Base-by-base conservation (phyloP, 2,113 vertebrate species). In the Platysteira castanea region DNA sequence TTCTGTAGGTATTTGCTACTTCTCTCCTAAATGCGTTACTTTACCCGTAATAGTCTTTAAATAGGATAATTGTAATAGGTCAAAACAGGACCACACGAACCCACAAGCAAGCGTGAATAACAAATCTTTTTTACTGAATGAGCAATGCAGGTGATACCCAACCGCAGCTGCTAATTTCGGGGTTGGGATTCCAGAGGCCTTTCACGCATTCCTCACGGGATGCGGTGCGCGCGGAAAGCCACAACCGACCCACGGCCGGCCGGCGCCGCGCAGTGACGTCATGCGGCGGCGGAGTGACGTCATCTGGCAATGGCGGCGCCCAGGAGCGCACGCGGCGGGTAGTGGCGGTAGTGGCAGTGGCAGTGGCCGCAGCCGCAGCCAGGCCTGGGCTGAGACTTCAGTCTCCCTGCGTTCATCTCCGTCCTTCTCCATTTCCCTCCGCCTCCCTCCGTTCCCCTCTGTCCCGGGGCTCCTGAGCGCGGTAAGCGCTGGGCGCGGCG, bases 361-460 rank as follows among this genome's bases (percentile, higher is more conserved):
- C n/a, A n/a, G n/a, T n/a, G n/a, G n/a, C n/a, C n/a, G n/a, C n/a
- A n/a, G n/a, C n/a, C n/a, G n/a, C 8, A 4, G 30, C 2, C 1
- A 17, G 24, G 3, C 15, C 7, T 4, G 10, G 9, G 11, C 3
- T 1, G 18, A 3, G 24, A 1, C 11, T 1, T 4, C 19, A 5
- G 39, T 12, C 12, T 6, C 22, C 3, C 20, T 52, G 9, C 1
- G 6, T 10, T 1, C 6, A 5, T 0, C 50, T 47, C 5, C 1
- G 6, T 10, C 2, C 6, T 5, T 0, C 50, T 47, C 5, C 0
- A 11, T 39, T 11, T 11, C 39, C 11, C 39, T 39, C 39, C 39
- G 39, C 11, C 39, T 11, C 39, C 39, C 39, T 39, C 39, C 11
- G 10, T 4, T 0, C 3, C 7, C 1, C 24, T 17, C 11, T 0